Conservation (phyloP, 2,888 invertebrate species). For the Tenthredo mesomela region DNA sequence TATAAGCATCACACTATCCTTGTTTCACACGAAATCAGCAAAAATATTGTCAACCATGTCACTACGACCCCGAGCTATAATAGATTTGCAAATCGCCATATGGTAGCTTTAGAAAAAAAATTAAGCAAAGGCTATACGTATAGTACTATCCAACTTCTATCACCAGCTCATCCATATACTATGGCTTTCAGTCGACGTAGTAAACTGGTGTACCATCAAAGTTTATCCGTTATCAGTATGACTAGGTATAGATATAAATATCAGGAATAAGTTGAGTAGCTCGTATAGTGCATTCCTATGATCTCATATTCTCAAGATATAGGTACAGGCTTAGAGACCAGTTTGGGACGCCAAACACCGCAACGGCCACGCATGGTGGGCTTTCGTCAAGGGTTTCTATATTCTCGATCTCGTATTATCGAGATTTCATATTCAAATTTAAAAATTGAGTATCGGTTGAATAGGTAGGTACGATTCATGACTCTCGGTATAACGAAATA, state of each 20-base stretch:
- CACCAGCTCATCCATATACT: background rate
- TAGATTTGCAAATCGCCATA: background rate
- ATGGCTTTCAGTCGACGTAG: background rate
- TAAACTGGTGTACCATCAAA: background rate
- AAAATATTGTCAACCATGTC: background rate
- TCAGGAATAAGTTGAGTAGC: conserved; percentile 27
- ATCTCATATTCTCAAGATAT: background rate
- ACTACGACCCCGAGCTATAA: background rate
- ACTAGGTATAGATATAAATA: background rate
- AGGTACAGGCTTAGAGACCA: background rate
- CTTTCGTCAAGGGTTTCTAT: background rate
- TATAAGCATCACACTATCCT: background rate
- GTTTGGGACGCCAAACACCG: conserved; percentile 2
- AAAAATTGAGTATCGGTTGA: background rate
- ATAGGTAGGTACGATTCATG: background rate
- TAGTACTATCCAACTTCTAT: background rate
- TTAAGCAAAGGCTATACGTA: background rate
- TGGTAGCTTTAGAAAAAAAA: background rate
- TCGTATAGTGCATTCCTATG: conserved; percentile 20
- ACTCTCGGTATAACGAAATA: background rate
- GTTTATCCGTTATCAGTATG: background rate
- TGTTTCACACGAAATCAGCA: background rate
- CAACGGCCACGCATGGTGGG: background rate
- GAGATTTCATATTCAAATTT: background rate
- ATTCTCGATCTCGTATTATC: conserved; percentile 7